Evolutionary conservation across 1,140 invertebrate genomes (phyloP).

Genomic region (Temnothorax nylanderi): DNA sequence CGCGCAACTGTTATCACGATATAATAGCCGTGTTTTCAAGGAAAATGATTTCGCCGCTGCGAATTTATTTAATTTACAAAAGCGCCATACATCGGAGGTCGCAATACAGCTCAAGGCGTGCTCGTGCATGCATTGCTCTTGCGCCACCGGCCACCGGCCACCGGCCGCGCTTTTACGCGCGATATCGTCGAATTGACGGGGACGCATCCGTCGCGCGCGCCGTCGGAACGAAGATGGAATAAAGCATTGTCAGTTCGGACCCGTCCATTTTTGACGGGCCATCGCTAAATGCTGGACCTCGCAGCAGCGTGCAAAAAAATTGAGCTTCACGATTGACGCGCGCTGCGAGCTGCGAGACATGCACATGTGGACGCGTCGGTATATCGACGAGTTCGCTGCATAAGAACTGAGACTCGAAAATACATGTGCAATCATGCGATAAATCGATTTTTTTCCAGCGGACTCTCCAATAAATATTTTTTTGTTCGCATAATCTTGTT

Average conservation of each 20-base stretch:
- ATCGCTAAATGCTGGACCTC: constrained; percentile 34
- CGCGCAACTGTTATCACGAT: not conserved
- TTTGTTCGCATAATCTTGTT: not conserved
- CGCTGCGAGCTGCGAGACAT: constrained; percentile 11
- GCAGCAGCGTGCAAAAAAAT: constrained; percentile 42
- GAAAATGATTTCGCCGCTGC: not conserved
- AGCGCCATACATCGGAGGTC: constrained; percentile 22
- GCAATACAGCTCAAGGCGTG: constrained; percentile 35
- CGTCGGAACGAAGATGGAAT: constrained; percentile 44
- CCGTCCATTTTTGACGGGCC: constrained; percentile 50
- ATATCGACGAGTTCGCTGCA: not conserved
- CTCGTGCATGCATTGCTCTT: constrained; percentile 40
- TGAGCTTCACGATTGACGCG: constrained; percentile 42
- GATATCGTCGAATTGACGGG: constrained; percentile 50
- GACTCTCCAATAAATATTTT: not conserved
- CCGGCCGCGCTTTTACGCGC: constrained; percentile 34
- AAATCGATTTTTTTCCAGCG: not conserved
- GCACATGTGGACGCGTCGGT: not conserved
- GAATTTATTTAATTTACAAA: constrained; percentile 31
- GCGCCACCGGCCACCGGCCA: not conserved
- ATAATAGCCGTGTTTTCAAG: not conserved
- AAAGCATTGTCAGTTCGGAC: constrained; percentile 21
- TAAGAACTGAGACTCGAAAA: not conserved
- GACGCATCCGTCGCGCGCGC: constrained; percentile 17
- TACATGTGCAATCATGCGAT: not conserved